Evolutionary conservation across 2,888 invertebrate species (phyloP).

Genomic region (Opisthograptis luteolata): DNA sequence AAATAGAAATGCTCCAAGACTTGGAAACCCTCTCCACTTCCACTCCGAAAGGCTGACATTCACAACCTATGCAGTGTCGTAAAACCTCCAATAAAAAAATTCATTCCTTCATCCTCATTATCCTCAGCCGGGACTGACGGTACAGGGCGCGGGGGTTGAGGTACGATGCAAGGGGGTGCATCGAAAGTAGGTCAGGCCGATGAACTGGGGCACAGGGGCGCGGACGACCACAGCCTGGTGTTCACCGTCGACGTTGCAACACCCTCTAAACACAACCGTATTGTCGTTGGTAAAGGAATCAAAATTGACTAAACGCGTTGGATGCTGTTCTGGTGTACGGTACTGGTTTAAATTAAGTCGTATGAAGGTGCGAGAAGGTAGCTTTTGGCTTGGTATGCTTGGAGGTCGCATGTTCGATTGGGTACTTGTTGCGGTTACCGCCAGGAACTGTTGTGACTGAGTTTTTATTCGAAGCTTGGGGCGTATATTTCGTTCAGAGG

Average conservation of each 20-base stretch:
- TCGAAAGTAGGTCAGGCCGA: constrained; percentile 57
- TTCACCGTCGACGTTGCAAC: constrained; percentile 24
- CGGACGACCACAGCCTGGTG: constrained; percentile 35
- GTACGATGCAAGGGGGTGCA: constrained; percentile 29
- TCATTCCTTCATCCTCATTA: constrained; percentile 38
- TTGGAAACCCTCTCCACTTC: constrained; percentile 17
- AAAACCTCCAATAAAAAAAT: constrained; percentile 40
- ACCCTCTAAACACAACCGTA: constrained; percentile 27
- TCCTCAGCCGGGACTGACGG: constrained; percentile 37
- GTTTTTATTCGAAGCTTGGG: constrained; percentile 30
- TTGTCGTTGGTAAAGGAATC: background rate
- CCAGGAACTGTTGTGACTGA: constrained; percentile 27
- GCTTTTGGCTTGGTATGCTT: constrained; percentile 14
- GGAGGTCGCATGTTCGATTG: constrained; percentile 31
- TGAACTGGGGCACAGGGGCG: constrained; percentile 56
- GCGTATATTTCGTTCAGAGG: constrained; percentile 13
- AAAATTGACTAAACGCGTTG: background rate
- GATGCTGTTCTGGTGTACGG: background rate
- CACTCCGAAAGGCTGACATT: constrained; percentile 16
- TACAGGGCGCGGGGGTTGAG: constrained; percentile 19
- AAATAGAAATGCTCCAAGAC: constrained; percentile 9
- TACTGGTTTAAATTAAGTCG: constrained; percentile 18
- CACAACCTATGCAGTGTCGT: constrained; percentile 36
- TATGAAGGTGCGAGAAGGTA: constrained; percentile 25
- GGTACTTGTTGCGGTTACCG: constrained; percentile 34